Evolutionary conservation across 1,140 invertebrate genomes (phyloP).

Genomic region (Drosophila guanche): DNA sequence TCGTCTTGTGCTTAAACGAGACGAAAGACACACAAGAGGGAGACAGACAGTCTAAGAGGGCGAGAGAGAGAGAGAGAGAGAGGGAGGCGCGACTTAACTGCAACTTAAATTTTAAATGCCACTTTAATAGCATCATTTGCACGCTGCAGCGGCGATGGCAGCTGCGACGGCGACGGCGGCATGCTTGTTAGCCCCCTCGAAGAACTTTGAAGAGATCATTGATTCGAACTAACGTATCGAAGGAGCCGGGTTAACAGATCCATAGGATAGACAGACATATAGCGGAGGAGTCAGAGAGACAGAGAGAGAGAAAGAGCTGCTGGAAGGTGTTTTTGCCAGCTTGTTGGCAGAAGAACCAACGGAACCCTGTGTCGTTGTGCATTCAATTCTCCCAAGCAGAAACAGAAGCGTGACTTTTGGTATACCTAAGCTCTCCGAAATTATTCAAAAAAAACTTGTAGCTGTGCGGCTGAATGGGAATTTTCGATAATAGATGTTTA

Average conservation of each 20-base stretch:
- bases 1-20: conserved; percentile 41
- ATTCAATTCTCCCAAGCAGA: neutral
- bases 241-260: neutral
- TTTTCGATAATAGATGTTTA: too few relatives aligned
- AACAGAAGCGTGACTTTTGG: neutral
- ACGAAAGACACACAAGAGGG: conserved; percentile 19
- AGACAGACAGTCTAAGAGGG: conserved; percentile 14
- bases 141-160: conserved; percentile 28
- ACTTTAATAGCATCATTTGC: conserved; percentile 82
- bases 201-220: conserved; percentile 22
- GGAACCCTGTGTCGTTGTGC: neutral
- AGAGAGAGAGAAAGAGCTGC: neutral
- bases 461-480: too few relatives aligned
- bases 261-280: too few relatives aligned
- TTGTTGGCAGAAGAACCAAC: conserved; percentile 2
- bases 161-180: neutral
- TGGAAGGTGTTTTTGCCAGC: neutral
- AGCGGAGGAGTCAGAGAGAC: too few relatives aligned
- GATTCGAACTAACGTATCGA: neutral
- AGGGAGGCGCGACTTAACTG: conserved; percentile 57
- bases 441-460: too few relatives aligned
- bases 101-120: conserved; percentile 80
- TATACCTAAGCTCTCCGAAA: neutral
- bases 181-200: conserved; percentile 58
- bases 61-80: conserved; percentile 4